A percentile compares a stretch with the other conserved stretches of the same genome.
These are phyloP conservation scores for Carapus acus DNA, from an alignment of 2,797 vertebrate genomes.

Conservation along the genomic window DNA sequence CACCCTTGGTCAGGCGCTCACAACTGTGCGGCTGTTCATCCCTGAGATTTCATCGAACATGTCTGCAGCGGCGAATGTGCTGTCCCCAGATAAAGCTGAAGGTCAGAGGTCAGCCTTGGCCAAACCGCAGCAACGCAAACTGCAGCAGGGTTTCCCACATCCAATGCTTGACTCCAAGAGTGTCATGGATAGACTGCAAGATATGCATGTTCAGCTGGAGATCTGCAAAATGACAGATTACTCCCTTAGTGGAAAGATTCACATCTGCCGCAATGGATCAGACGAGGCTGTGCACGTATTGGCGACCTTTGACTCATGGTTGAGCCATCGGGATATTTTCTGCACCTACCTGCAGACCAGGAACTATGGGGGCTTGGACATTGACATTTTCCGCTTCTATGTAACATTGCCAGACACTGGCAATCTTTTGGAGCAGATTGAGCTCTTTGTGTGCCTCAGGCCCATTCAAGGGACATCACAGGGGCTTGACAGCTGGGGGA, in stretches of 20 bases:
- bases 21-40: constrained; percentile 66
- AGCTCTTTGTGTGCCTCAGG: constrained; percentile 70
- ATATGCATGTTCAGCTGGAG: constrained; percentile 64
- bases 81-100: constrained; percentile 16
- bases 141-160: constrained; percentile 66
- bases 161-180: constrained; percentile 48
- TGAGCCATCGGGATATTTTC: constrained; percentile 64
- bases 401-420: constrained; percentile 57
- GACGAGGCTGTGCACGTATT: constrained; percentile 66
- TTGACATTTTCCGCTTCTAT: constrained; percentile 69
- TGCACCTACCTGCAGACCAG: constrained; percentile 64
- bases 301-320: constrained; percentile 75
- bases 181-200: constrained; percentile 51
- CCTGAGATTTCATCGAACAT: constrained; percentile 11
- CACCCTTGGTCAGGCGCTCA: constrained; percentile 71
- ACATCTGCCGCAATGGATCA: constrained; percentile 47
- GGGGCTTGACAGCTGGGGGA: constrained; percentile 69
- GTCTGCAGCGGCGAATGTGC: not conserved
- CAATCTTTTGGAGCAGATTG: constrained; percentile 35
- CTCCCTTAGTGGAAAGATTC: constrained; percentile 66
- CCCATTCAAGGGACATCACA: constrained; percentile 33
- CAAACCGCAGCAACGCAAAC: constrained; percentile 23
- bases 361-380: constrained; percentile 12
- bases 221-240: constrained; percentile 67
- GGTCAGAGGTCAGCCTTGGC: constrained; percentile 9